Evolutionary conservation across 2,888 invertebrate genomes (phyloP).

Genomic region (Volucella zonaria): DNA sequence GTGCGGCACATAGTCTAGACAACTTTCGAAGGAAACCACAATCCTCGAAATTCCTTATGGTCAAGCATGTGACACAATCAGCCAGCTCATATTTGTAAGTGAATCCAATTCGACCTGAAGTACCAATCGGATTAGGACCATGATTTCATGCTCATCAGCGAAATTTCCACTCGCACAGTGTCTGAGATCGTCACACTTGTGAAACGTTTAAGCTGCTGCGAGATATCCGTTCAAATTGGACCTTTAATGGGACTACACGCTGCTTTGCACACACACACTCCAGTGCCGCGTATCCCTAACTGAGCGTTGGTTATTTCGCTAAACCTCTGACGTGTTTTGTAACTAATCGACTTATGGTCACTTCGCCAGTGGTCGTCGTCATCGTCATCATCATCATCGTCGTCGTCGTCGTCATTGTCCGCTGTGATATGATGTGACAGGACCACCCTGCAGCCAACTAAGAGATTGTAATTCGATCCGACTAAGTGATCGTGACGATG

Average conservation of each 20-base stretch:
- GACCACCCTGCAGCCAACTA: conserved; percentile 69
- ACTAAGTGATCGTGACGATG: conserved; percentile 73
- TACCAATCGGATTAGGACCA: conserved; percentile 66
- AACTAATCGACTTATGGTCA: conserved; percentile 73
- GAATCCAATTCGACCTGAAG: conserved; percentile 67
- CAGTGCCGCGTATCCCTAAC: conserved; percentile 17
- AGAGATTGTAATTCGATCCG: conserved; percentile 70
- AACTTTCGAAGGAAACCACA: conserved; percentile 34
- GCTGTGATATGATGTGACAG: conserved; percentile 68
- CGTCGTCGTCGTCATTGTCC: neutral
- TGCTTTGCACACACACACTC: conserved; percentile 4
- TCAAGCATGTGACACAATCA: conserved; percentile 48
- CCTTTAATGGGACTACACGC: conserved; percentile 47
- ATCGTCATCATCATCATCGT: conserved; percentile 41
- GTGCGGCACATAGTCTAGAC: conserved; percentile 53
- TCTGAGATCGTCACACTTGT: conserved; percentile 58
- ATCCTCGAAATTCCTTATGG: conserved; percentile 24
- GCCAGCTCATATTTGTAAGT: conserved; percentile 52
- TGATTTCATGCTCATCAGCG: conserved; percentile 64
- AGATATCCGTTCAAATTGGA: conserved; percentile 69
- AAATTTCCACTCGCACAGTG: conserved; percentile 52
- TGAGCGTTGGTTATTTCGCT: conserved; percentile 58
- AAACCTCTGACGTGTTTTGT: conserved; percentile 72
- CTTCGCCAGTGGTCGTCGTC: conserved; percentile 57
- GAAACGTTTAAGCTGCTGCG: conserved; percentile 69